Base-by-base conservation (phyloP, 30 jellyfish, hydroid and myxozoan species). In the Hydra vulgaris region DNA sequence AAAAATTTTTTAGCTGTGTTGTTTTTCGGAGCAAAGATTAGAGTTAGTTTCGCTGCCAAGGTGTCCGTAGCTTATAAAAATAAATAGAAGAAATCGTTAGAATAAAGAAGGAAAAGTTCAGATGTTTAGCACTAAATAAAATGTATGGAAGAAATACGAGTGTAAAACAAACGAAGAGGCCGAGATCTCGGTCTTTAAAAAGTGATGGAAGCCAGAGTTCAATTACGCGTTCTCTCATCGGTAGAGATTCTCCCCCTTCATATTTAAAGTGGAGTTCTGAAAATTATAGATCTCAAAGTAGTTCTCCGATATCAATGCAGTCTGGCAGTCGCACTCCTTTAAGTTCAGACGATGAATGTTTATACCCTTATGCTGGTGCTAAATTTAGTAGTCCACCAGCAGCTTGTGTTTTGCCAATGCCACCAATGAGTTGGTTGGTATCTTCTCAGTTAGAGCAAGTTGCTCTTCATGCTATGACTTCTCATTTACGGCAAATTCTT, bases 311-410 rank as follows among this genome's bases (percentile, higher is more conserved):
- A 1, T 70, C 71, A 16, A 80, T 80, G 23, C 85, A 56, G 17
- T 80, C 67, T 67, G 53, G 83, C 21, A 25, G 69, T 61, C 24
- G 70, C 71, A 23, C 83, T 16, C 70, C 87, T 26, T 22, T 74
- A 21, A 82, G 71, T 66, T 80, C 87, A 61, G 87, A 80, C n/a
- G 87, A 80, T 27, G 87, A 80, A 66, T 15, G 87, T n/a, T 61
- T 19, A 21, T 70, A 55, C 55, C 95, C 85, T 53, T 93, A 93
- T 81, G 99, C 99, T 74, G 99, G 99, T 26, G 95, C 99, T 8
- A 87, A 88, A 78, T 93, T 93, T 82, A 87, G 88, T 72, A 93
- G 99, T 73, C 99, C 99, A 18, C 99, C 99, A 55, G 82, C 99
- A n/a, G 96, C 99, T 15, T 66, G 79, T 66, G 88, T 75, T 70